These are phyloP conservation scores for Leptobrachium ailaonicum DNA, from an alignment of 2,113 vertebrate genomes.

Conservation along the genomic window DNA sequence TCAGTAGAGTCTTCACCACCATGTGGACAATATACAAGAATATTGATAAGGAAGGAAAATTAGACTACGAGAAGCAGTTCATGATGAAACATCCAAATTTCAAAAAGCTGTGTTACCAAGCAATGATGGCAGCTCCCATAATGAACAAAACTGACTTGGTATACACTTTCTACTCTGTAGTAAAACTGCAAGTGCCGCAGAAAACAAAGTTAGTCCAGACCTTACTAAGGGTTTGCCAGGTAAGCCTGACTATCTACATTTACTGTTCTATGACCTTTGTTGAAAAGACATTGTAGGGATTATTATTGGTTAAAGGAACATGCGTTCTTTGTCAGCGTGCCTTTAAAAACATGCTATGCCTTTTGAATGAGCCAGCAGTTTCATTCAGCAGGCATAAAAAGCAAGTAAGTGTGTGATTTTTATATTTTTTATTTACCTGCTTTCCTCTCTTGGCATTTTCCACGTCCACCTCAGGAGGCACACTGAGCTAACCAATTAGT, in stretches of 20 bases:
- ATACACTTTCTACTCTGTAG: constrained; percentile 71
- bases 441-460: too few relatives aligned
- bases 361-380: too few relatives aligned
- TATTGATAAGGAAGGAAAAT: constrained; percentile 67
- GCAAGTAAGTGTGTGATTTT: too few relatives aligned
- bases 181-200: constrained; percentile 79
- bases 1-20: constrained; percentile 65
- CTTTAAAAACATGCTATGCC: too few relatives aligned
- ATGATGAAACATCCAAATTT: constrained; percentile 80
- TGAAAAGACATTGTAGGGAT: too few relatives aligned
- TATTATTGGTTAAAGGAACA: too few relatives aligned
- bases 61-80: constrained; percentile 70
- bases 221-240: constrained; percentile 81
- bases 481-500: too few relatives aligned
- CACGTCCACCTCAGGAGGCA: too few relatives aligned
- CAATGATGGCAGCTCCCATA: constrained; percentile 56
- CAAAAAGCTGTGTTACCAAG: constrained; percentile 66
- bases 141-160: constrained; percentile 63
- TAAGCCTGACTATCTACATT: constrained; percentile 54
- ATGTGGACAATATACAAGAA: constrained; percentile 78
- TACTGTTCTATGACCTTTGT: not conserved
- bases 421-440: too few relatives aligned
- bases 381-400: too few relatives aligned
- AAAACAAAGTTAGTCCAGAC: constrained; percentile 81
- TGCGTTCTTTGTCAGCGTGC: too few relatives aligned